phyloP scores from a whole-genome alignment of 2,113 vertebrate genomes.

The Dryoscopus gambensis region DNA sequence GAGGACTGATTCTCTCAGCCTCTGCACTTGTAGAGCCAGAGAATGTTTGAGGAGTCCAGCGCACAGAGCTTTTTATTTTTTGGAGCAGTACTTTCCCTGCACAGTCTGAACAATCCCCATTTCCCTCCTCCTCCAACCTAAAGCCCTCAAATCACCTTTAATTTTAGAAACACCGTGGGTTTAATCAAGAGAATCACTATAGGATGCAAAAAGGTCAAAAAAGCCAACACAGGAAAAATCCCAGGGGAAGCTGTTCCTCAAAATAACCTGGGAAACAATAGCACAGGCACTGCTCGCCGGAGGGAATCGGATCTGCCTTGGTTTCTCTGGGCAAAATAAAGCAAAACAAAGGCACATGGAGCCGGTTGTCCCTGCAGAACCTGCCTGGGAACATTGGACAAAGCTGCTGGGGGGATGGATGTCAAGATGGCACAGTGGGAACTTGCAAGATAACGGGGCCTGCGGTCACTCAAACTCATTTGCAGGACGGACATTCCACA shows the following conservation, averaged over 20 bases:
- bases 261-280: slow-evolving; percentile 37
- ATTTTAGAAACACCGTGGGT: neutral
- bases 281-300: neutral
- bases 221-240: neutral
- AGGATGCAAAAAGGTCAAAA: slow-evolving; percentile 37
- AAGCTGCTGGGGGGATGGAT: neutral
- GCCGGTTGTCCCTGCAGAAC: neutral
- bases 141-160: neutral
- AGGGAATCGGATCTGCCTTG: neutral
- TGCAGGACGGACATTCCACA: neutral
- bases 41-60: neutral
- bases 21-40: fast-evolving
- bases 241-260: neutral
- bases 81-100: neutral
- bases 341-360: slow-evolving; percentile 26
- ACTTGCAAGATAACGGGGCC: neutral
- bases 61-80: neutral
- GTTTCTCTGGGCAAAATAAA: slow-evolving; percentile 9
- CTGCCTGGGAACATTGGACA: neutral
- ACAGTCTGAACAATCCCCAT: neutral
- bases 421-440: slow-evolving; percentile 12
- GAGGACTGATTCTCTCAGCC: neutral
- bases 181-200: neutral
- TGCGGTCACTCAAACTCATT: neutral
- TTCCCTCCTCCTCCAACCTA: neutral